Conservation (phyloP, 2,888 invertebrate genomes). For the Agrotis puta region DNA sequence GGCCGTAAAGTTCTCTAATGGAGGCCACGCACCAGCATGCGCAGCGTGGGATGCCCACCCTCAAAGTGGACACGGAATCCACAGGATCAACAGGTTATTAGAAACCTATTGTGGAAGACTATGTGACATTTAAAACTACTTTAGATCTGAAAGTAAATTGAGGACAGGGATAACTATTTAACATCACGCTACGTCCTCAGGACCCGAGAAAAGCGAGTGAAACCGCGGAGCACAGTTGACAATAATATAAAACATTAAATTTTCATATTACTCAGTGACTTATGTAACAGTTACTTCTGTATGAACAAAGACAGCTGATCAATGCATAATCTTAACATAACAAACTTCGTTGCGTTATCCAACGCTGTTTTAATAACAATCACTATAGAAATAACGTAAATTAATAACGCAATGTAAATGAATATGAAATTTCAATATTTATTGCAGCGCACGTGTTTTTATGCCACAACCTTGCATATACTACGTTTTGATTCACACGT, state of each 20-base stretch:
- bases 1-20: too few relatives aligned
- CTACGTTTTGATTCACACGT: conserved; percentile 26
- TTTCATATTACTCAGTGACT: neutral
- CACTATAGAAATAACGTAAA: conserved; percentile 63
- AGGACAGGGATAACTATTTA: too few relatives aligned
- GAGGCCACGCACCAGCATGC: too few relatives aligned
- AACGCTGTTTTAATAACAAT: conserved; percentile 66
- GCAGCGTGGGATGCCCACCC: too few relatives aligned
- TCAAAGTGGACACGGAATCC: too few relatives aligned
- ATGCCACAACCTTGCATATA: conserved; percentile 61
- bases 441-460: conserved; percentile 54
- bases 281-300: conserved; percentile 28
- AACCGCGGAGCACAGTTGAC: too few relatives aligned
- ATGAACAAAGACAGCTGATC: conserved; percentile 42
- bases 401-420: conserved; percentile 64
- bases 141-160: too few relatives aligned
- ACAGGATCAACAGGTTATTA: too few relatives aligned
- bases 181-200: too few relatives aligned
- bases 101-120: too few relatives aligned
- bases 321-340: conserved; percentile 44
- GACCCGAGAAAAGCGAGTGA: too few relatives aligned
- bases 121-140: too few relatives aligned
- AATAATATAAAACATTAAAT: neutral
- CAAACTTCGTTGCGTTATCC: conserved; percentile 58
- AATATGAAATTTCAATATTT: conserved; percentile 69